Conservation (phyloP, 2,113 vertebrate species). For the Ciconia boyciana region DNA sequence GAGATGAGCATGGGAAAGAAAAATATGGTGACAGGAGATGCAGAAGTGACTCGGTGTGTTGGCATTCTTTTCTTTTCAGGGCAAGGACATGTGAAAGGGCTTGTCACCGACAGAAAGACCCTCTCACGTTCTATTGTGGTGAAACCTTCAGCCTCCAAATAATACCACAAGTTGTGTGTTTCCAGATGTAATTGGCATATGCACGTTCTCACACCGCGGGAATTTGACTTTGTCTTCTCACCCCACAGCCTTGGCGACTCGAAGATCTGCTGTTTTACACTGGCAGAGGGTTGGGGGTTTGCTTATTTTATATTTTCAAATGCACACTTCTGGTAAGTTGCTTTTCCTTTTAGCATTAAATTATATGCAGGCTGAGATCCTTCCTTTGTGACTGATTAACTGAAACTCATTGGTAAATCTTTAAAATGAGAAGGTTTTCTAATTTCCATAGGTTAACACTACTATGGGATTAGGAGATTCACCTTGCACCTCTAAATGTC, state of each 20-base stretch:
- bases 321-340: background rate
- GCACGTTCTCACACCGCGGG: slow-evolving; percentile 34
- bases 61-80: slow-evolving; percentile 66
- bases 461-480: background rate
- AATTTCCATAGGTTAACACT: background rate
- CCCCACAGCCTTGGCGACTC: background rate
- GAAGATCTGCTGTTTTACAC: background rate
- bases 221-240: background rate
- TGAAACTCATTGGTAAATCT: background rate
- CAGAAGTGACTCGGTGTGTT: background rate
- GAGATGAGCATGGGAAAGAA: slow-evolving; percentile 70
- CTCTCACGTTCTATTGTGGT: slow-evolving; percentile 70
- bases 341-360: background rate
- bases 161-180: background rate
- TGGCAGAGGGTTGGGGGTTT: background rate
- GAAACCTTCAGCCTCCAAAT: slow-evolving; percentile 40
- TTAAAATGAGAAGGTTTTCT: background rate
- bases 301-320: background rate
- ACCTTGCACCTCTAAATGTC: background rate
- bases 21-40: slow-evolving; percentile 54
- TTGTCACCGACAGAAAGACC: slow-evolving; percentile 70
- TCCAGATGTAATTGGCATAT: background rate
- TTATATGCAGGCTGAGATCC: background rate
- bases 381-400: background rate
- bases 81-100: slow-evolving; percentile 66